These are phyloP conservation scores for Epistrophella euchroma DNA, from an alignment of 2,888 invertebrate genomes.

Conservation along the genomic window DNA sequence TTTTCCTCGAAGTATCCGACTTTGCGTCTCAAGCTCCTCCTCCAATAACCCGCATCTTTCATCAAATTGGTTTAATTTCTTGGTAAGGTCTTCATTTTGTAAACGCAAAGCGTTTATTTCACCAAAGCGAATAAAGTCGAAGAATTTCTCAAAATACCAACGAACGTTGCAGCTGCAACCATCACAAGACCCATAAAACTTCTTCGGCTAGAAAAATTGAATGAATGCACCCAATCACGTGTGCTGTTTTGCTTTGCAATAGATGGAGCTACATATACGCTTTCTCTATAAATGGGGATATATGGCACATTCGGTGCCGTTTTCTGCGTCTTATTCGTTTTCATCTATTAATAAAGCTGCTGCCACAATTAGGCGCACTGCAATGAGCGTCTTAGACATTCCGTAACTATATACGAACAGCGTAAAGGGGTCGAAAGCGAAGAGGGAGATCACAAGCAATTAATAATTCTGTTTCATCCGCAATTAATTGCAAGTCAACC, in stretches of 20 bases:
- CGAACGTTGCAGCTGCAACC: slow-evolving; percentile 26
- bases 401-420: background rate
- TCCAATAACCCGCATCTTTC: too few species aligned
- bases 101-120: too few species aligned
- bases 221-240: slow-evolving; percentile 73
- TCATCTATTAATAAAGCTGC: slow-evolving; percentile 74
- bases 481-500: slow-evolving; percentile 83
- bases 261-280: slow-evolving; percentile 45
- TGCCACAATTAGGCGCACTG: slow-evolving; percentile 75
- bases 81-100: too few species aligned
- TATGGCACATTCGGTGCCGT: slow-evolving; percentile 44
- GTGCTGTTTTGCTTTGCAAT: slow-evolving; percentile 28
- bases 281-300: slow-evolving; percentile 67
- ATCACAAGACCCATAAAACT: slow-evolving; percentile 31
- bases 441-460: slow-evolving; percentile 78
- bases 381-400: slow-evolving; percentile 60
- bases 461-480: slow-evolving; percentile 83
- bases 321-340: slow-evolving; percentile 57
- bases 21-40: too few species aligned
- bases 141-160: slow-evolving; percentile 48
- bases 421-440: background rate
- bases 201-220: slow-evolving; percentile 53
- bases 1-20: too few species aligned
- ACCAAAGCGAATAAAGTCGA: slow-evolving; percentile 43
- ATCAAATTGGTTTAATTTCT: too few species aligned